Evolutionary conservation across 2,888 invertebrate species (phyloP).

Genomic region (Ichneumoninae sp.): DNA sequence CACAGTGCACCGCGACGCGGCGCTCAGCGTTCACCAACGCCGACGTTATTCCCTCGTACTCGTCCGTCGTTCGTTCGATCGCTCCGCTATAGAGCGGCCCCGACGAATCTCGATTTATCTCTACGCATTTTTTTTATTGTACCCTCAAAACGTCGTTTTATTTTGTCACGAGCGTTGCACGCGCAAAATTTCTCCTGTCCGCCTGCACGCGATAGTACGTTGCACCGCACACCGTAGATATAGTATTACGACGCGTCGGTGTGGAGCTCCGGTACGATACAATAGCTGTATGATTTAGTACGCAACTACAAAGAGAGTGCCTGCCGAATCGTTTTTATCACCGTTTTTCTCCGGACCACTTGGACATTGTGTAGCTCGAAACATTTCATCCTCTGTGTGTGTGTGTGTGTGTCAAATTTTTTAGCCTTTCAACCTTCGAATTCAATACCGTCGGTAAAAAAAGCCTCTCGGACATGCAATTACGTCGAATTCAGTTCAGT

Average conservation of each 20-base stretch:
- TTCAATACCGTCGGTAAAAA: not conserved
- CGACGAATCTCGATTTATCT: conserved; percentile 25
- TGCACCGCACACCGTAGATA: not conserved
- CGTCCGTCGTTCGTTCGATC: conserved; percentile 23
- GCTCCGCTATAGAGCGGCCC: not conserved
- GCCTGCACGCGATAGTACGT: not conserved
- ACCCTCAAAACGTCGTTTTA: conserved; percentile 28
- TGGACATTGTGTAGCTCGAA: not conserved
- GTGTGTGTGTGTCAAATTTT: not conserved
- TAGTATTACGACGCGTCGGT: not conserved
- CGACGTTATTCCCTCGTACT: conserved; percentile 42
- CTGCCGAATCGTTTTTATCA: conserved; percentile 14
- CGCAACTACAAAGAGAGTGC: not conserved
- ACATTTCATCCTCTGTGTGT: not conserved
- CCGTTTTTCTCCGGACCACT: conserved; percentile 3
- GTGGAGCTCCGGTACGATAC: not conserved
- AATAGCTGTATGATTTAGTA: conserved; percentile 8
- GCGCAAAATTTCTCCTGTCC: conserved; percentile 3
- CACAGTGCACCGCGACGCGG: conserved; percentile 69
- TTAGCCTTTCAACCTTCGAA: not conserved
- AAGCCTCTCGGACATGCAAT: not conserved
- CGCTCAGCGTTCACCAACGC: conserved; percentile 48
- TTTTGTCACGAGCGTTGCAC: conserved; percentile 19
- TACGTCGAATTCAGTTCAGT: not conserved
- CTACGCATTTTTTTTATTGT: conserved; percentile 21